Percentiles rank a stretch among this genome's conserved stretches.
Evolutionary conservation across 2,888 invertebrate species (phyloP).

Genomic region (Poecilus cupreus): DNA sequence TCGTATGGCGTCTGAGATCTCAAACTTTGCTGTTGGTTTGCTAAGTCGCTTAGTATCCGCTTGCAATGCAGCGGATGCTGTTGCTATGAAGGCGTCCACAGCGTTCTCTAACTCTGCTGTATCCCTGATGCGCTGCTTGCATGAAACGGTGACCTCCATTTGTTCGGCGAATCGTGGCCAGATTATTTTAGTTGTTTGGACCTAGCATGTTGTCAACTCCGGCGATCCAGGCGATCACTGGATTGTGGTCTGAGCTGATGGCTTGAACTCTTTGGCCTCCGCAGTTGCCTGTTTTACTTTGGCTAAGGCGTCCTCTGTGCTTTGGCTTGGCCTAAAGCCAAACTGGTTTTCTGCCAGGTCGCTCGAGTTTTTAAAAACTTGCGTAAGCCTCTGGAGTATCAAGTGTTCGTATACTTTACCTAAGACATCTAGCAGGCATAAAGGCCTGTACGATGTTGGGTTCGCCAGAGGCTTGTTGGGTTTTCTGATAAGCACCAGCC

Average conservation of each 20-base stretch:
- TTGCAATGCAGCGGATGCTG: background rate
- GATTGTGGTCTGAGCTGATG: too few relatives aligned
- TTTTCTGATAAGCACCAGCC: background rate
- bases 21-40: background rate
- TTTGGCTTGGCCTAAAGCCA: constrained; percentile 51
- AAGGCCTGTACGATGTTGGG: background rate
- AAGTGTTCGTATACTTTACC: background rate
- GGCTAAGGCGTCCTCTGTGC: too few relatives aligned
- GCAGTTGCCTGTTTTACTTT: constrained; percentile 9
- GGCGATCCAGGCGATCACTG: too few relatives aligned
- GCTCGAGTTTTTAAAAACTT: background rate
- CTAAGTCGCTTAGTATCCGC: background rate
- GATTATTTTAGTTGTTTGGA: too few relatives aligned
- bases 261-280: constrained; percentile 39
- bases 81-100: background rate
- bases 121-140: background rate
- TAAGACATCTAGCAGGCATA: constrained; percentile 4
- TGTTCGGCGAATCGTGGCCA: background rate
- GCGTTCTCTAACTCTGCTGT: background rate
- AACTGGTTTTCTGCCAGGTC: constrained; percentile 50
- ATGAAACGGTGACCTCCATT: background rate
- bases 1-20: background rate
- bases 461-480: background rate
- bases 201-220: too few relatives aligned
- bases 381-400: background rate